Evolutionary conservation across 2,797 vertebrate species (phyloP).

Genomic region (Macroramphosus scolopax): DNA sequence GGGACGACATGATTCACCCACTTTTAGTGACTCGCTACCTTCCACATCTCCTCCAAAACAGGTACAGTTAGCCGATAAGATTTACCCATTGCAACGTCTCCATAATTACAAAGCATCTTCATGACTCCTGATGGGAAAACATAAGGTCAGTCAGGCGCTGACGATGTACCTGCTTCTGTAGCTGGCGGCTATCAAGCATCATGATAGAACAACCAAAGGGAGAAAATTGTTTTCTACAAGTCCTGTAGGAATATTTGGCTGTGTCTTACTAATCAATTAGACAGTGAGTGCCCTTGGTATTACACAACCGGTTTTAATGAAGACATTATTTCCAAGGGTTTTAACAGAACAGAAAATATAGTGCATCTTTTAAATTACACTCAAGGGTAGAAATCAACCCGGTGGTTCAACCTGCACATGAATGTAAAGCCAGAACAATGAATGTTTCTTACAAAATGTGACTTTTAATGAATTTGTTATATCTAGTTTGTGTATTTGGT

Average conservation of each 20-base stretch:
- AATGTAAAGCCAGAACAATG: too few relatives aligned
- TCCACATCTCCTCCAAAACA: conserved; percentile 90
- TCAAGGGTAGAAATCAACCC: conserved; percentile 17
- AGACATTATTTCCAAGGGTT: too few relatives aligned
- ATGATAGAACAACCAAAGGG: background rate
- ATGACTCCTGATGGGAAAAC: conserved; percentile 4
- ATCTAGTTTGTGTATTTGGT: background rate
- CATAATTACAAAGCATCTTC: conserved; percentile 5
- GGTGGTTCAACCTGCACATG: too few relatives aligned
- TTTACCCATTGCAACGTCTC: background rate
- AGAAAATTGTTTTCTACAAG: conserved; percentile 9
- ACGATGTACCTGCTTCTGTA: conserved; percentile 8
- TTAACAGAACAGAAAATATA: conserved; percentile 18
- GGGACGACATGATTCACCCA: conserved; percentile 94
- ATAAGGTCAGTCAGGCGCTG: background rate
- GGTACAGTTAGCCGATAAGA: conserved; percentile 65
- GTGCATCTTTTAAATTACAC: conserved; percentile 32
- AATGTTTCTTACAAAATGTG: too few relatives aligned
- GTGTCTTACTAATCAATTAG: conserved; percentile 31
- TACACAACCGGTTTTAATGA: too few relatives aligned
- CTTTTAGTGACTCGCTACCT: conserved; percentile 90
- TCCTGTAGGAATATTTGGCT: conserved; percentile 16
- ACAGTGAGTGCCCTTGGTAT: conserved; percentile 22
- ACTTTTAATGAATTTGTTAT: background rate
- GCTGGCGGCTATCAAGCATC: conserved; percentile 19